Base-by-base conservation (phyloP, 2,888 invertebrate genomes). In the Iphiclides podalirius region DNA sequence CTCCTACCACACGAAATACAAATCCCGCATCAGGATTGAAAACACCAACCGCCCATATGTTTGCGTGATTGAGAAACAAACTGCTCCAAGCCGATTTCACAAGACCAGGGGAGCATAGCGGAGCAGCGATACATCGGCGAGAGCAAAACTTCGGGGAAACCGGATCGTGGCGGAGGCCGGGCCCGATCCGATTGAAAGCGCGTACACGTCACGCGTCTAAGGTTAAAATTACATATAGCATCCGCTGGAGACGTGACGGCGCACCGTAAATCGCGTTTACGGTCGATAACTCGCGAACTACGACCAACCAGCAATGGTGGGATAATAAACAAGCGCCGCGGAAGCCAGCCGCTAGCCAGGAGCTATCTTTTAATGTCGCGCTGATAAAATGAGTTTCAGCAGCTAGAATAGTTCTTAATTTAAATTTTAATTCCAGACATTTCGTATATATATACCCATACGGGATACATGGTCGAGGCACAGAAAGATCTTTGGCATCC, bases 181-280 rank as follows among this genome's bases (percentile, higher is more conserved):
- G n/a, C n/a, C 20, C 20, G 20, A 6, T 20, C 3, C 20, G 20
- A 20, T 4, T 20, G 66, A 70, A 69, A 59, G 58, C 62, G 58
- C 54, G 61, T 58, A 69, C 62, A 59, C 54, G 61, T 58, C 70
- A 69, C 64, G 67, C 66, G 60, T 52, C 52, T 61, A 61, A 66
- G 61, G 60, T 64, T 64, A 59, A 67, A 67, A 63, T 66, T 62
- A 63, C 59, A 61, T 20, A 20, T 28, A 66, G 62, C 61, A 61
- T 63, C 62, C 62, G 62, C 36, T 50, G 55, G 54, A 50, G 57
- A 57, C 53, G 58, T 54, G 59, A 52, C 53, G 54, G 54, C 53
- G 53, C 49, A 52, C 58, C 61, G 59, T 66, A 65, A 67, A 63
- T 64, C 63, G 64, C 58, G 61, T 69, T 63, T 61, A 64, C 58